Conservation (phyloP, 30 jellyfish, hydroid and myxozoan species). For the Mastigias papua region DNA sequence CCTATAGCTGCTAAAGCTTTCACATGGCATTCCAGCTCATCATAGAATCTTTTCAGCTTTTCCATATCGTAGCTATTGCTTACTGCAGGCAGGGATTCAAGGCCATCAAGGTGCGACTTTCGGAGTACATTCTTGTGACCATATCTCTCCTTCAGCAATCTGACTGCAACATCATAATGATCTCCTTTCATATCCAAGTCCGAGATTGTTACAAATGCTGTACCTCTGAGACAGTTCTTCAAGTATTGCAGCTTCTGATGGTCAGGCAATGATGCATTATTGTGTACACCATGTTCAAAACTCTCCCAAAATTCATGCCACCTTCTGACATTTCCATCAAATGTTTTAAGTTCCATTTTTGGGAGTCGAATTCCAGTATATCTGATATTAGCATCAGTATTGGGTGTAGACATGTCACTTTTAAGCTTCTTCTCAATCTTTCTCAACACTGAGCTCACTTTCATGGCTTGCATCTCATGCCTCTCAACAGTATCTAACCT, state of each 20-base stretch:
- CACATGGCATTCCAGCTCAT: slow-evolving; percentile 50
- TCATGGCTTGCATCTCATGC: slow-evolving; percentile 16
- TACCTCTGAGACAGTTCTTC: slow-evolving; percentile 41
- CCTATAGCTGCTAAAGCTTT: slow-evolving; percentile 57
- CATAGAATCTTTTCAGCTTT: slow-evolving; percentile 38
- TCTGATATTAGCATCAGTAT: not conserved
- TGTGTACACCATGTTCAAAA: slow-evolving; percentile 62
- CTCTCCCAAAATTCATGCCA: slow-evolving; percentile 76
- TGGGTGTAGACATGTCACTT: slow-evolving; percentile 6
- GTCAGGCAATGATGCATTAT: slow-evolving; percentile 16
- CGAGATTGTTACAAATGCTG: slow-evolving; percentile 43
- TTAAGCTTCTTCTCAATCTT: not conserved
- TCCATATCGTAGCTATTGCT: slow-evolving; percentile 6
- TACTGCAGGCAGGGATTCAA: slow-evolving; percentile 16
- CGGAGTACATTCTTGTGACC: slow-evolving; percentile 57
- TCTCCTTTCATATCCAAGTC: slow-evolving; percentile 46
- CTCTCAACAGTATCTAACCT: slow-evolving; percentile 17
- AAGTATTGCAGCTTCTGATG: slow-evolving; percentile 56
- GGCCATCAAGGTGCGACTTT: slow-evolving; percentile 56
- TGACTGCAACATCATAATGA: slow-evolving; percentile 21
- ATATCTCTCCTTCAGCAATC: slow-evolving; percentile 47
- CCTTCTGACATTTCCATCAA: slow-evolving; percentile 50
- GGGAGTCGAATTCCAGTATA: slow-evolving; percentile 43
- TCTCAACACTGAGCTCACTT: slow-evolving; percentile 23
- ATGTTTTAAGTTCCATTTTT: slow-evolving; percentile 58